Evolutionary conservation across 2,888 invertebrate species (phyloP), one percentile per base, ranked within the genome.

Genomic region (Hyles lineata): DNA sequence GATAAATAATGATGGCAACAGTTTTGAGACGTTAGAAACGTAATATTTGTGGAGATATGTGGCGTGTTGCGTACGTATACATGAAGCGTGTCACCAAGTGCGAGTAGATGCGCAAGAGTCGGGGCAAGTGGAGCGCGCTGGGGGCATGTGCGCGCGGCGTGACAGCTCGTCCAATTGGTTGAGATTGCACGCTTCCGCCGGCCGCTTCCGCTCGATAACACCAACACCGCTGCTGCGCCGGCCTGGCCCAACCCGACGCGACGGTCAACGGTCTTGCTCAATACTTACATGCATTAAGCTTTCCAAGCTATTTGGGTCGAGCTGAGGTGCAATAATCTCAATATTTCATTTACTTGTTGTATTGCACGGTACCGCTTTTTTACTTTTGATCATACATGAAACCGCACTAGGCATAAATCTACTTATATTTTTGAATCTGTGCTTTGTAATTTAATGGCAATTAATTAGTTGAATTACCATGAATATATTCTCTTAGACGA

Each of bases 101-200:
- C 63, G 61, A 70, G 70, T 73, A 73, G 61, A 74, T 43, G 58
- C 63, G 59, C 71, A 71, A 67, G 61, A 70, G 50, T 59, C 25
- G 62, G 74, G 72, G 75, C 78, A 80, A 80, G 76, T 83, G 77
- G 81, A 81, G 81, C 83, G 84, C 77, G 78, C 80, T 85, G 81
- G 88, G 87, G 88, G 86, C 93, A 93, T 91, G 94, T 87, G 89
- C 91, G 84, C 80, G 81, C 87, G 83, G 89, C 94, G 91, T 94
- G 94, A 92, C 93, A 89, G 85, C 82, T 81, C 89, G 88, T 89
- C 93, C 94, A 94, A 94, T 94, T 94, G 93, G 92, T 89, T 85
- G 93, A 94, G 94, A 94, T 94, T 94, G 94, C 92, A 89, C 86
- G 87, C 88, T 93, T 94, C 94, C 94, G 94, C 86, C 89, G 89